Evolutionary conservation across 2,888 invertebrate species (phyloP).

Genomic region (Acrobasis repandana): DNA sequence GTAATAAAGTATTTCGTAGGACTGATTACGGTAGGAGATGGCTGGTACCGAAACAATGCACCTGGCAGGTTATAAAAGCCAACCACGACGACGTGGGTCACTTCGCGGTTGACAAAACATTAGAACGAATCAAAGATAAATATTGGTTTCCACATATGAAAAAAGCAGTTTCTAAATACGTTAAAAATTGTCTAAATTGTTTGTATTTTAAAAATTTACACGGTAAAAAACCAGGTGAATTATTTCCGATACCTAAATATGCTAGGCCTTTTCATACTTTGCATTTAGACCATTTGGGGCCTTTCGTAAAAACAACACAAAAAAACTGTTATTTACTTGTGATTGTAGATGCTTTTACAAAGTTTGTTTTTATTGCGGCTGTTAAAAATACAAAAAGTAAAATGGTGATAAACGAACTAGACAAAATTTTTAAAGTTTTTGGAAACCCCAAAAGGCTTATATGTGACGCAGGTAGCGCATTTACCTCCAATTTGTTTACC

Average conservation of each 20-base stretch:
- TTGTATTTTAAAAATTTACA: slow-evolving; percentile 32
- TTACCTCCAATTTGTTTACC: slow-evolving; percentile 34
- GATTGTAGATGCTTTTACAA: slow-evolving; percentile 38
- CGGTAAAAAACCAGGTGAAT: slow-evolving; percentile 30
- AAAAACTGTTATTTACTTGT: slow-evolving; percentile 34
- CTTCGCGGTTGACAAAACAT: slow-evolving; percentile 37
- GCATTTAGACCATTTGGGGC: slow-evolving; percentile 35
- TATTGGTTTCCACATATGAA: slow-evolving; percentile 39
- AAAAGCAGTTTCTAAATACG: slow-evolving; percentile 31
- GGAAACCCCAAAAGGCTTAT: slow-evolving; percentile 35
- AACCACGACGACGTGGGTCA: slow-evolving; percentile 44
- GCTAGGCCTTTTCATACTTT: slow-evolving; percentile 35
- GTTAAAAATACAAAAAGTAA: slow-evolving; percentile 32
- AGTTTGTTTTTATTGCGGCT: slow-evolving; percentile 43
- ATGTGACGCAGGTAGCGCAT: slow-evolving; percentile 37
- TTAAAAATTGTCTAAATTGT: slow-evolving; percentile 34
- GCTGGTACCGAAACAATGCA: slow-evolving; percentile 37
- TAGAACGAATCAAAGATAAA: slow-evolving; percentile 31
- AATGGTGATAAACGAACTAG: slow-evolving; percentile 30
- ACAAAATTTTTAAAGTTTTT: slow-evolving; percentile 37
- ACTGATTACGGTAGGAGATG: slow-evolving; percentile 31
- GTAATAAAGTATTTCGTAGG: slow-evolving; percentile 27
- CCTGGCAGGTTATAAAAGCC: slow-evolving; percentile 32
- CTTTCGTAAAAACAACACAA: slow-evolving; percentile 33
- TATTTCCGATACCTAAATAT: slow-evolving; percentile 34